Base-by-base conservation (phyloP, 2,888 invertebrate genomes). In the Meliscaeva auricollis region DNA sequence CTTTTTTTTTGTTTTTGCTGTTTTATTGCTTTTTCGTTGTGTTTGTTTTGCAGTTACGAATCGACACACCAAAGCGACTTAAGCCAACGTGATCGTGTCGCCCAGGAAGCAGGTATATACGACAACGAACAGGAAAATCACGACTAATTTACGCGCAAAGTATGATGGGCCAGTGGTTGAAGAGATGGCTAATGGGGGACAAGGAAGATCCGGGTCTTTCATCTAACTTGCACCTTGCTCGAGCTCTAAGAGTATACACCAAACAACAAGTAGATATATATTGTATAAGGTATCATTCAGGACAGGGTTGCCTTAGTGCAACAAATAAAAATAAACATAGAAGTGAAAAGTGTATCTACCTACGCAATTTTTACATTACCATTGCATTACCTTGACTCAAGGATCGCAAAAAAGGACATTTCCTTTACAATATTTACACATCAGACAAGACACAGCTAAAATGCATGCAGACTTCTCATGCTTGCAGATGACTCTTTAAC, bases 111-210 rank as follows among this genome's bases (percentile, higher is more conserved):
- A 72, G 66, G 32, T 7, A 58, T 35, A 58, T 13, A 68, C 68
- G 52, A 62, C 26, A 68, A 58, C 50, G 66, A 75, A 84, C 83
- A 84, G 75, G 79, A 70, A 84, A 79, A 79, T 84, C 79, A 70
- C 74, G 78, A 83, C 58, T 66, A 68, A 66, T 64, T 64, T 50
- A 72, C 44, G n/a, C 52, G 52, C 20, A 46, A 32, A 6, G 52
- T 41, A 41, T 17, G 13, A 22, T 22, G 38, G 20, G 32, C 8
- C 4, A 41, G n/a, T 62, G 30, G 17, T 50, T 11, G 60, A 4
- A n/a, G 56, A n/a, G 17, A 52, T 7, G 68, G n/a, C 38, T 17
- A 17, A 32, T 17, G 9, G 38, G 32, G 35, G 9, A 62, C n/a
- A 35, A 2, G 9, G 17, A 35, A 38, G 17, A 11, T 11, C 20